Evolutionary conservation across 2,113 vertebrate species (phyloP).

Genomic region (Podarcis raffonei): DNA sequence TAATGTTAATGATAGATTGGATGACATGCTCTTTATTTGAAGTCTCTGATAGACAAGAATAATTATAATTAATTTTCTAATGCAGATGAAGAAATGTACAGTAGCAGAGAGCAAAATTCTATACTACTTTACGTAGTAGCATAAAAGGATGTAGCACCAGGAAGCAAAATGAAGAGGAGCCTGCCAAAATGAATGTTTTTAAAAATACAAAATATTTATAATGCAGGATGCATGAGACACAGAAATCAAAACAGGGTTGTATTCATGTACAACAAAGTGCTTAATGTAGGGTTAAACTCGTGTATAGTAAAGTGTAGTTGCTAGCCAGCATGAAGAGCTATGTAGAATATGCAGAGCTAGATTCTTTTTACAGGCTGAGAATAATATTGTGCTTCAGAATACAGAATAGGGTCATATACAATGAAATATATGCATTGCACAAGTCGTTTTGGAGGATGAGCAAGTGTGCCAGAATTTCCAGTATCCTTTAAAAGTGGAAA

Average conservation of each 20-base stretch:
- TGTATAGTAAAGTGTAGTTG: no score
- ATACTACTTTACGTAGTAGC: background rate
- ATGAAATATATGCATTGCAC: background rate
- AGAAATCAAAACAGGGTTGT: background rate
- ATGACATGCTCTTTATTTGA: background rate
- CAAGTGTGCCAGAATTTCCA: background rate
- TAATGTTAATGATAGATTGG: background rate
- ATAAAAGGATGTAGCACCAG: background rate
- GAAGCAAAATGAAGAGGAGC: background rate
- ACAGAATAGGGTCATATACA: background rate
- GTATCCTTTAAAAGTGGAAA: background rate
- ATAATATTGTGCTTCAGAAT: background rate
- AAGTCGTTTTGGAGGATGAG: background rate
- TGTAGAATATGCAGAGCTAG: background rate
- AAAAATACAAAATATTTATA: background rate
- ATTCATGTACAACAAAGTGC: background rate
- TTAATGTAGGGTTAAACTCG: background rate
- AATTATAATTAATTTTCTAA: background rate
- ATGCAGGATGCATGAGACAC: background rate
- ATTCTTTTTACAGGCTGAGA: background rate
- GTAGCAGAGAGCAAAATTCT: background rate
- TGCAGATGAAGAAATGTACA: background rate
- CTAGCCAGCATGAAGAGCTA: background rate
- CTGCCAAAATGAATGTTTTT: background rate
- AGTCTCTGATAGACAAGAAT: background rate